Evolutionary conservation across 2,797 vertebrate genomes (phyloP), one percentile per base, ranked within the genome.

Genomic region (Centropyge bicolor): DNA sequence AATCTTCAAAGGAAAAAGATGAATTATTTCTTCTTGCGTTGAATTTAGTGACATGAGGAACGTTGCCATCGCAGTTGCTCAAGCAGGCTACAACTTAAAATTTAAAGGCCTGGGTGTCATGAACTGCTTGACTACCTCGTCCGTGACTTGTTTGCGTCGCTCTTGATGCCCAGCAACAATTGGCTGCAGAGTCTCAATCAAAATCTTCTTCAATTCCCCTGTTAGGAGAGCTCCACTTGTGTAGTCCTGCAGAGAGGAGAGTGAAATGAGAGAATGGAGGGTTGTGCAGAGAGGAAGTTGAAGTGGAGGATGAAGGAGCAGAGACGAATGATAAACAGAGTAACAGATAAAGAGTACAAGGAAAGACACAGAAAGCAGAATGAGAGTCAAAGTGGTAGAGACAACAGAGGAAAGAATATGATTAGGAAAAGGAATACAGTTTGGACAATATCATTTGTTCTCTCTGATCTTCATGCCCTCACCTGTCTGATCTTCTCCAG

Each of bases 401-500:
- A 69, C 67, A 62, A 54, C 8, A 27, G 11, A 57, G 10, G 20
- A 24, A 40, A 24, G 31, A 17, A 1, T 2, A 1, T 49, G 10
- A 60, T 72, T 8, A 62, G 22, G 17, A 49, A 54, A 60, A 52
- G 0, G 17, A 60, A 66, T 51, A n/a, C 45, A 35, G 4, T 49
- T 22, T 31, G 1, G 6, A 48, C 48, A 19, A 9, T 36, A 31
- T 5, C 0, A 59, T 40, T 41, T 38, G 6, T 16, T 73, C 13
- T 31, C 6, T n/a, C 6, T 35, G 0, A 63, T 74, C 6, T 48
- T 7, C 20, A 2, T 19, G 19, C n/a, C 2, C 91, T 91, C 82
- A 99, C 98, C 96, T 98, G 96, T 93, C 95, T 95, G 91, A 99
- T 97, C 85, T 98, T 96, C 82, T 98, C 97, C 0, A 99, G 94